These are phyloP conservation scores for Connochaetes taurinus DNA, from an alignment of 2,113 vertebrate genomes.

Conservation along the genomic window DNA sequence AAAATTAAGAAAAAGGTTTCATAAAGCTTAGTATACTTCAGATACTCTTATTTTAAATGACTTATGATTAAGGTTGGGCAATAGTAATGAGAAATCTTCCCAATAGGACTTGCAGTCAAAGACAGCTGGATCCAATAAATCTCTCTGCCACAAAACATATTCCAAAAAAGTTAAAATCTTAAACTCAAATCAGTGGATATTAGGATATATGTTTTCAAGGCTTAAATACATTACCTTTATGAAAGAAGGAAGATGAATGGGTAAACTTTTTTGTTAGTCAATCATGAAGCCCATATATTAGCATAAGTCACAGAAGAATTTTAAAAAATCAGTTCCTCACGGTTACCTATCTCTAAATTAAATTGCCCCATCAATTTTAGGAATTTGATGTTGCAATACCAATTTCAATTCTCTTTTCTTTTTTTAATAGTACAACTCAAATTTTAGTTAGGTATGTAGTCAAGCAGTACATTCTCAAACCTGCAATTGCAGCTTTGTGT, in stretches of 20 bases:
- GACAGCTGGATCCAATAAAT: not conserved
- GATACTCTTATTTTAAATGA: not conserved
- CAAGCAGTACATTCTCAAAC: not conserved
- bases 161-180: not conserved
- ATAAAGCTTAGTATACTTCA: not conserved
- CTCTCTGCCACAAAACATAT: not conserved
- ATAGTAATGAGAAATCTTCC: not conserved
- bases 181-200: not conserved
- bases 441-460: not conserved
- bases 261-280: not conserved
- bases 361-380: not conserved
- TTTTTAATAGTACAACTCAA: not conserved
- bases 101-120: not conserved
- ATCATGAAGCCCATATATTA: not conserved
- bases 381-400: not conserved
- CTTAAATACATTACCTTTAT: not conserved
- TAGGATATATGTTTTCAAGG: not conserved
- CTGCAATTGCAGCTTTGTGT: not conserved
- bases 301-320: not conserved
- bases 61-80: not conserved
- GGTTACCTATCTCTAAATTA: not conserved
- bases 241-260: not conserved
- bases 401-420: not conserved
- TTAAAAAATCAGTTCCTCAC: not conserved
- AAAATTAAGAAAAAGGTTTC: not conserved